A percentile compares a stretch with the other conserved stretches of the same genome.
Conservation (phyloP, 2,888 invertebrate genomes). For the Liopterus haemorrhoidalis region DNA sequence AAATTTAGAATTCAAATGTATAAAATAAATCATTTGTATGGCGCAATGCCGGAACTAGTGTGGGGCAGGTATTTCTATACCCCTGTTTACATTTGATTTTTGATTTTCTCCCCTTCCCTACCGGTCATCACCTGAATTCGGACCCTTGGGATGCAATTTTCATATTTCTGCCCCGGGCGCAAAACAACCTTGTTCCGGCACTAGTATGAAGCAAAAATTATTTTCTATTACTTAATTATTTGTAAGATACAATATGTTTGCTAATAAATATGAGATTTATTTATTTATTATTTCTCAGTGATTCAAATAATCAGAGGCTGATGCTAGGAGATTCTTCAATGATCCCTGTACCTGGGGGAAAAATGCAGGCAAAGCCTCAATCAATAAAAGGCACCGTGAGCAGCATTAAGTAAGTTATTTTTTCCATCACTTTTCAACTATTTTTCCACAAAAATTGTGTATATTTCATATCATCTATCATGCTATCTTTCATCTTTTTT, state of each 20-base stretch:
- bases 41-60: too few species aligned
- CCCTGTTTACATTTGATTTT: too few species aligned
- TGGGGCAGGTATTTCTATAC: too few species aligned
- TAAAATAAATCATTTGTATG: too few species aligned
- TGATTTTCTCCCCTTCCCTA: too few species aligned
- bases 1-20: too few species aligned
- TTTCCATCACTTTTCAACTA: not conserved
- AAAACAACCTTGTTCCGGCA: not conserved
- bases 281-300: slow-evolving; percentile 49
- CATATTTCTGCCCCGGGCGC: too few species aligned
- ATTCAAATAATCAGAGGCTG: slow-evolving; percentile 89
- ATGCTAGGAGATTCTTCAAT: slow-evolving; percentile 90
- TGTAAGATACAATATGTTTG: not conserved
- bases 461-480: too few species aligned
- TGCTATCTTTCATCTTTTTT: too few species aligned
- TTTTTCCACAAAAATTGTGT: not conserved
- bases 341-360: slow-evolving; percentile 75
- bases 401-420: slow-evolving; percentile 48
- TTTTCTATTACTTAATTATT: not conserved
- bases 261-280: not conserved
- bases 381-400: slow-evolving; percentile 88
- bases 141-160: too few species aligned
- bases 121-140: too few species aligned
- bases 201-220: not conserved
- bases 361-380: slow-evolving; percentile 75